Evolutionary conservation across 2,888 invertebrate genomes (phyloP), one percentile per base, ranked within the genome.

Genomic region (Eilema sororculum): DNA sequence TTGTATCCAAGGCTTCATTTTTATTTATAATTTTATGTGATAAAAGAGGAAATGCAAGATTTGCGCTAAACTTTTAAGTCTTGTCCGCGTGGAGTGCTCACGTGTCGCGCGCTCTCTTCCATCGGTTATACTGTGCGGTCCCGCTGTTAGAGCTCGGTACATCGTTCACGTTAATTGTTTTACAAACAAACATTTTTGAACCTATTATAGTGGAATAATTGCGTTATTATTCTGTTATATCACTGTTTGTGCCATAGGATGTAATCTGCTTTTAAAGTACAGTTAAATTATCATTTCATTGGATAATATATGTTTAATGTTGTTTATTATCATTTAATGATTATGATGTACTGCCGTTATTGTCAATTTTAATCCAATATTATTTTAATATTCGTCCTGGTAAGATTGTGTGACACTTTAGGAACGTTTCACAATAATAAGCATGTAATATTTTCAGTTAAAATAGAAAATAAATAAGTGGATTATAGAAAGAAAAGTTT

Each of bases 1-100:
- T 89, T 95, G 96, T 65, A 97, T 88, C 98, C 98, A 98, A 80
- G 93, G 90, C 88, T 96, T 84, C 96, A 97, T 96, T 77, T 75
- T 78, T 3, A 56, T 62, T 66, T n/a, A n/a, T n/a, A n/a, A 52
- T 16, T 46, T 67, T 67, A 25, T 13, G 64, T 64, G 28, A 52
- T 57, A 5, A 41, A 41, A 57, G 78, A n/a, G 52, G 8, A 37
- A 67, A 71, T 58, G 71, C 76, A 63, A 70, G 16, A 22, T 0
- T 66, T 24, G 10, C 9, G 5, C 0, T 20, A 25, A 41, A 66
- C 37, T 57, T 59, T 58, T 20, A 37, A 0, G 20, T 68, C 80
- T 76, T 76, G 63, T 68, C 69, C 78, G 73, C 74, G 70, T 58
- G 22, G 58, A 62, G 71, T 60, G 71, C 30, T 72, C 74, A 73